These are phyloP conservation scores for Ischnus inquisitorius DNA, from an alignment of 2,888 invertebrate genomes.

Conservation along the genomic window DNA sequence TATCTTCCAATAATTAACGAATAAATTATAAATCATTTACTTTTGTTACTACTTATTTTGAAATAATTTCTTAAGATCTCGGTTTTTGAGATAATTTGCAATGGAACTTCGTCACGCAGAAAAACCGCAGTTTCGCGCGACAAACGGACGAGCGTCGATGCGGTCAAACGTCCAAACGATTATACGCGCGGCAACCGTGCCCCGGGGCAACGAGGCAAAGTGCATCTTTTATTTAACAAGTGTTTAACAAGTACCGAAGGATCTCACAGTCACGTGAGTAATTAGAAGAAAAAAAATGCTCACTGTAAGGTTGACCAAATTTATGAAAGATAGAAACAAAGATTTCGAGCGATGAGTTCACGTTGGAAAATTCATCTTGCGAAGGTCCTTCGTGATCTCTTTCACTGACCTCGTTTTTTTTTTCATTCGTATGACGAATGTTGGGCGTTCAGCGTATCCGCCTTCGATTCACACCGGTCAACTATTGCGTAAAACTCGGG, in stretches of 20 bases:
- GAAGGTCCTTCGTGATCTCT: slow-evolving; percentile 2
- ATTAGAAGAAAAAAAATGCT: slow-evolving; percentile 3
- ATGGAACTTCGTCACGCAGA: slow-evolving; percentile 20
- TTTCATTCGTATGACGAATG: slow-evolving; percentile 27
- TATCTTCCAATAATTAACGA: no score
- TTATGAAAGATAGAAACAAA: neutral
- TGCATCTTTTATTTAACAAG: slow-evolving; percentile 24
- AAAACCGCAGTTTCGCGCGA: neutral
- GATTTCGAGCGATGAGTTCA: slow-evolving; percentile 2
- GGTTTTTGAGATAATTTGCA: neutral
- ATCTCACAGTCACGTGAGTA: neutral
- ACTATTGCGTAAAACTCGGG: slow-evolving; percentile 52
- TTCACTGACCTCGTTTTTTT: slow-evolving; percentile 39
- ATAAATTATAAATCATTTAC: no score
- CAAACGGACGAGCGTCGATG: neutral
- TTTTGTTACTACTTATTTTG: no score
- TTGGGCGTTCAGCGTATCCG: slow-evolving; percentile 45
- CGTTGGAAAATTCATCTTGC: neutral
- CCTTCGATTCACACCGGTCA: slow-evolving; percentile 28
- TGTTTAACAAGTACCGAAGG: slow-evolving; percentile 24
- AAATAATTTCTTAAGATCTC: neutral
- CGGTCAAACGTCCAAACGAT: slow-evolving; percentile 7
- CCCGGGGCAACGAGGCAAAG: slow-evolving; percentile 26
- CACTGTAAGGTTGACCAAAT: neutral
- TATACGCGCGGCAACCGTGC: neutral